phyloP scores from a whole-genome alignment of 1,140 invertebrate genomes.

The Panulirus ornatus region DNA sequence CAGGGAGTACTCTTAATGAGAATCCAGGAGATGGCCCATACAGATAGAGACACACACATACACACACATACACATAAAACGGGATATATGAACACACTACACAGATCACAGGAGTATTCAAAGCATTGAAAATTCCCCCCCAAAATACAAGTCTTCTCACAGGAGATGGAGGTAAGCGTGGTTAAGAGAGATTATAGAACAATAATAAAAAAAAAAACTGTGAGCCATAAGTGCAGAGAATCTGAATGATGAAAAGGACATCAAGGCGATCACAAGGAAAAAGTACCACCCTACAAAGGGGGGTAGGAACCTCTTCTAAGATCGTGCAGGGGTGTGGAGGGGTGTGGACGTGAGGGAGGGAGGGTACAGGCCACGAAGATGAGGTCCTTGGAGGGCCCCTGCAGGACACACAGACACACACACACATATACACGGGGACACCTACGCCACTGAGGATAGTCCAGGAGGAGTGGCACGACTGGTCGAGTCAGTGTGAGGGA shows the following conservation, averaged over 20 bases:
- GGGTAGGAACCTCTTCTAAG: background rate
- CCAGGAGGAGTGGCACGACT: no score
- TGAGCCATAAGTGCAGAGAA: background rate
- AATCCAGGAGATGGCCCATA: background rate
- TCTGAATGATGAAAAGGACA: background rate
- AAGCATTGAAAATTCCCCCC: background rate
- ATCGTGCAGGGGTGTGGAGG: background rate
- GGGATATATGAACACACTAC: no score
- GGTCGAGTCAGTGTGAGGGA: no score
- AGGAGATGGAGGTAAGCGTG: background rate
- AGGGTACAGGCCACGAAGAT: no score
- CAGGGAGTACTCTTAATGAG: background rate
- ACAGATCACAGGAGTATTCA: background rate
- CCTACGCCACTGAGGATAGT: no score
- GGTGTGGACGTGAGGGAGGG: background rate
- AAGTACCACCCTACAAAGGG: background rate
- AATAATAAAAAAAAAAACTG: background rate
- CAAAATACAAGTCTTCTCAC: background rate
- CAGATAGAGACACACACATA: background rate
- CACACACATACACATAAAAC: background rate
- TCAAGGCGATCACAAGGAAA: background rate
- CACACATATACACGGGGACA: no score
- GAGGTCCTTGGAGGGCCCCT: no score
- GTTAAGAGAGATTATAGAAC: background rate
- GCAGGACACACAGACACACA: no score